These are phyloP conservation scores for Parnassius smintheus DNA, from an alignment of 2,888 invertebrate genomes.

Conservation along the genomic window DNA sequence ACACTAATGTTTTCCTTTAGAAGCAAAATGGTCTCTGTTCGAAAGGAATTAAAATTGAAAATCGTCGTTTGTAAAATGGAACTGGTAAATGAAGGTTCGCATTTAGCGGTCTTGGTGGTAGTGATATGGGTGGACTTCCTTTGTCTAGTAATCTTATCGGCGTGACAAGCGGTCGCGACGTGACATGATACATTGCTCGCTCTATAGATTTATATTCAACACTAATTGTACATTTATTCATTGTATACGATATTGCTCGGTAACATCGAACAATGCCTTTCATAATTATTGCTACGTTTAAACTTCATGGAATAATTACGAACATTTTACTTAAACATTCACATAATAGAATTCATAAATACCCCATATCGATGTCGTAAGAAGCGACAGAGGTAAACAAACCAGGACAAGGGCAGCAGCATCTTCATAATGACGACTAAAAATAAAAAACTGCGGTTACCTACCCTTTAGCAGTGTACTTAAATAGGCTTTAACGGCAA, in stretches of 20 bases:
- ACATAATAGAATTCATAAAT: no score
- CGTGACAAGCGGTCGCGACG: constrained; percentile 60
- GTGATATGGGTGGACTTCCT: constrained; percentile 80
- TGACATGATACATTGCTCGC: constrained; percentile 74
- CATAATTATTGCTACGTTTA: not conserved
- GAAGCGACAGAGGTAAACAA: no score
- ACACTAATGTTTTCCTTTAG: constrained; percentile 62
- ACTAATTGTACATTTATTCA: constrained; percentile 32
- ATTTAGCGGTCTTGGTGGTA: constrained; percentile 73
- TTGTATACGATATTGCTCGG: constrained; percentile 18
- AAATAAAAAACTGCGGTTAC: no score
- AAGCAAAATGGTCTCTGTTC: constrained; percentile 58
- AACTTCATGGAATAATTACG: not conserved
- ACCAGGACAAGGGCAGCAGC: no score
- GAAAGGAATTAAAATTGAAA: constrained; percentile 52
- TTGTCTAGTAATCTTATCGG: constrained; percentile 80
- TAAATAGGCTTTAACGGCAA: no score
- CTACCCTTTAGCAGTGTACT: no score
- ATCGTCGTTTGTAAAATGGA: constrained; percentile 37
- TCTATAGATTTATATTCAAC: constrained; percentile 55
- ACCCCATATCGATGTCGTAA: no score
- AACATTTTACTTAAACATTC: not conserved
- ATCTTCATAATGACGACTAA: no score
- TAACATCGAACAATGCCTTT: constrained; percentile 6
- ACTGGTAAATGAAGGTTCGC: constrained; percentile 74